Evolutionary conservation across 2,113 vertebrate species (phyloP).

Genomic region (Pungitius pungitius): DNA sequence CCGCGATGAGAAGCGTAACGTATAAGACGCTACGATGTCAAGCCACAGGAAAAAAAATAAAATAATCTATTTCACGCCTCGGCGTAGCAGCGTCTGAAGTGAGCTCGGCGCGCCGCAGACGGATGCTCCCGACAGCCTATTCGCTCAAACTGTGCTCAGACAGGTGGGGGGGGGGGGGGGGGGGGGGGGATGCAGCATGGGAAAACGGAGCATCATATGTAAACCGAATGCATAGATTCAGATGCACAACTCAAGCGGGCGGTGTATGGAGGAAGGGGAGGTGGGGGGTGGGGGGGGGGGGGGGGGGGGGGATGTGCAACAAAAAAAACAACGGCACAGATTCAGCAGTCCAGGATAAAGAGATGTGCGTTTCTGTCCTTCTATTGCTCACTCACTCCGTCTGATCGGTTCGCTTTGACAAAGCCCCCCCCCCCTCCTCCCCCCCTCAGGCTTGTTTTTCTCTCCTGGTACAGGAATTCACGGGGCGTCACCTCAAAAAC

Average conservation of each 20-base stretch:
- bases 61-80: background rate
- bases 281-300: too few relatives aligned
- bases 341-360: conserved; percentile 1
- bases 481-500: conserved; percentile 50
- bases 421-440: conserved; percentile 33
- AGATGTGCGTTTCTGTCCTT: background rate
- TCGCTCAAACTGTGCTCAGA: conserved; percentile 3
- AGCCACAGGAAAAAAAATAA: background rate
- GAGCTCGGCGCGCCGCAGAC: background rate
- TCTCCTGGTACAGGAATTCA: conserved; percentile 48
- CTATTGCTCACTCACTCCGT: conserved; percentile 27
- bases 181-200: background rate
- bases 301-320: conserved; percentile 14
- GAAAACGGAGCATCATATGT: background rate
- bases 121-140: background rate
- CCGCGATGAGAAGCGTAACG: background rate
- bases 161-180: background rate
- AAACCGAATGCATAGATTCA: background rate
- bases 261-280: conserved; percentile 13
- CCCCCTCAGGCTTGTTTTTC: conserved; percentile 51
- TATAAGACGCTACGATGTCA: background rate
- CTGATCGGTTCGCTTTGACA: conserved; percentile 35
- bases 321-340: conserved; percentile 4
- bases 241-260: background rate
- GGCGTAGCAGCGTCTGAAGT: background rate